Percentiles rank a stretch among this genome's conserved stretches.
phyloP scores from a whole-genome alignment of 1,140 invertebrate genomes.

The Apis dorsata region DNA sequence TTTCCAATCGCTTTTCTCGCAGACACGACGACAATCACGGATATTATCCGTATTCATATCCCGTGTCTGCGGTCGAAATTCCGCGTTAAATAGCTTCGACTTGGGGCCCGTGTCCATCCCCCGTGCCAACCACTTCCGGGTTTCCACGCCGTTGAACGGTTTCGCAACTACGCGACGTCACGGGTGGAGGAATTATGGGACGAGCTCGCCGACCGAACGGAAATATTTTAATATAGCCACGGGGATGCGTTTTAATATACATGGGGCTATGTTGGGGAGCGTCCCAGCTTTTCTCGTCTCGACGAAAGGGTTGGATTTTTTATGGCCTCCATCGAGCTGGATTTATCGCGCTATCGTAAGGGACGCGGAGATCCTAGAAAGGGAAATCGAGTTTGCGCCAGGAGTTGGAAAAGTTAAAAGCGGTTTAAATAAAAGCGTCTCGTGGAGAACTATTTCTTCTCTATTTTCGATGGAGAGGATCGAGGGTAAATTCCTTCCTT shows the following conservation, averaged over 20 bases:
- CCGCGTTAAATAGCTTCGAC: constrained; percentile 16
- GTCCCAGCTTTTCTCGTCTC: background rate
- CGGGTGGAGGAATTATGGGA: constrained; percentile 15
- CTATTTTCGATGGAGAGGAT: too few relatives aligned
- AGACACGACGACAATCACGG: background rate
- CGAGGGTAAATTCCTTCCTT: too few relatives aligned
- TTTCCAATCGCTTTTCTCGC: too few relatives aligned
- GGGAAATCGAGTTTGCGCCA: background rate
- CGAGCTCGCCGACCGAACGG: constrained; percentile 1
- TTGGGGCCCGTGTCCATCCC: background rate
- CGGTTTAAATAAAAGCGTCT: background rate
- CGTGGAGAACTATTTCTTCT: background rate
- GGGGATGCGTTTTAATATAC: constrained; percentile 20
- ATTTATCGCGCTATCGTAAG: too few relatives aligned
- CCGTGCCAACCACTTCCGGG: too few relatives aligned
- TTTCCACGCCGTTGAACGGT: background rate
- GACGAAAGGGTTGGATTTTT: background rate
- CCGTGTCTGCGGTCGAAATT: constrained; percentile 26
- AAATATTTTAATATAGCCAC: constrained; percentile 30
- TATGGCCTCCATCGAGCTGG: background rate
- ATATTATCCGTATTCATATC: background rate
- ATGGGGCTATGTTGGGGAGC: background rate
- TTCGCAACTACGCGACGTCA: constrained; percentile 10
- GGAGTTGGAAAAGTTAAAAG: background rate
- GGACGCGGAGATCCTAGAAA: background rate